A percentile compares a stretch with the other conserved stretches of the same genome.
phyloP scores from a whole-genome alignment of 2,113 vertebrate species.

The Hyla sarda region DNA sequence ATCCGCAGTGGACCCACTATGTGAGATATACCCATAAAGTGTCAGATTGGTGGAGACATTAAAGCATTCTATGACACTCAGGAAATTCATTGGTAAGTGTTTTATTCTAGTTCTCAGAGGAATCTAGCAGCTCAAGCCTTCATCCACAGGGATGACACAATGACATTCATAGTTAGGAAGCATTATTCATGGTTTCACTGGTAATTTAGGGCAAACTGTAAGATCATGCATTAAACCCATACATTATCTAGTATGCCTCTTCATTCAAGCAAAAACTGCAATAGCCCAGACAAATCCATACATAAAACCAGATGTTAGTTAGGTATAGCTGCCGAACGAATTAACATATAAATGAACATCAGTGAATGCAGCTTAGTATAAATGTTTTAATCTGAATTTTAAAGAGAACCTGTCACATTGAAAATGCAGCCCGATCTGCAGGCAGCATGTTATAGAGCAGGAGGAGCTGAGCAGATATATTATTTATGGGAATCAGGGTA shows the following conservation, averaged over 20 bases:
- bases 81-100: neutral
- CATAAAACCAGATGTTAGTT: neutral
- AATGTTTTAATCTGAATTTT: no score
- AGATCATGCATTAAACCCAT: neutral
- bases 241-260: neutral
- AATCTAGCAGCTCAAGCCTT: neutral
- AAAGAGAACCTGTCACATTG: no score
- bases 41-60: neutral
- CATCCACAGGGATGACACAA: neutral
- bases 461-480: no score
- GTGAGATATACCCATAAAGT: no score
- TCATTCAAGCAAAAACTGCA: neutral
- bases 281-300: neutral
- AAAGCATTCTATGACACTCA: neutral
- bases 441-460: no score
- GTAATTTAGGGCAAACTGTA: neutral
- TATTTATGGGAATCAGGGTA: no score
- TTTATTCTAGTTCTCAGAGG: neutral
- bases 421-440: no score
- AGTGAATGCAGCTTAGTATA: neutral
- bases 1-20: no score
- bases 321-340: neutral
- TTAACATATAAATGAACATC: neutral
- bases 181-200: neutral
- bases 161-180: neutral